Percentiles rank a stretch among this genome's conserved stretches.
These are phyloP conservation scores for Altica lythri DNA, from an alignment of 2,888 invertebrate genomes.

Conservation along the genomic window DNA sequence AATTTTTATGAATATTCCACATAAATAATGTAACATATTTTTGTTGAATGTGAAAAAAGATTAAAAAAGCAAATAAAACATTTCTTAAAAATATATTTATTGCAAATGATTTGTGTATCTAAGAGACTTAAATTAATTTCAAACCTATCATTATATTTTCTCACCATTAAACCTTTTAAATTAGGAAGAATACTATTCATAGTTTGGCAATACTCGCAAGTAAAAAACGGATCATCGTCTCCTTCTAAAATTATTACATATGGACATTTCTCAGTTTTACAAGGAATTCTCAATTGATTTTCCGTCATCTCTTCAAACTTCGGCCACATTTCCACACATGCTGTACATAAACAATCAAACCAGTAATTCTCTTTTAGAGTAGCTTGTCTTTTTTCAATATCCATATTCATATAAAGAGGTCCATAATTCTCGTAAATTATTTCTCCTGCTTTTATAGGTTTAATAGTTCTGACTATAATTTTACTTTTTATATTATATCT, in stretches of 20 bases:
- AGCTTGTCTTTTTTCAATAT: conserved; percentile 65
- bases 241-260: conserved; percentile 43
- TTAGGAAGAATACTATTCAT: conserved; percentile 45
- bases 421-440: conserved; percentile 88
- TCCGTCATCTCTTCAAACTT: conserved; percentile 72
- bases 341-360: conserved; percentile 80
- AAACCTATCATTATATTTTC: too few relatives aligned
- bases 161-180: conserved; percentile 50
- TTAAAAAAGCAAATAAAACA: too few relatives aligned
- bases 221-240: conserved; percentile 46
- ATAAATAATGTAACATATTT: too few relatives aligned
- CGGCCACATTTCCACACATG: conserved; percentile 81
- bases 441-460: conserved; percentile 72
- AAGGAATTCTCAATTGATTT: conserved; percentile 64
- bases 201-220: conserved; percentile 46
- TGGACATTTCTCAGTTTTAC: conserved; percentile 45
- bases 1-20: too few relatives aligned
- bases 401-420: conserved; percentile 76
- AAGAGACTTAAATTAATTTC: too few relatives aligned
- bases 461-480: conserved; percentile 75
- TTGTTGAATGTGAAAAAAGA: too few relatives aligned
- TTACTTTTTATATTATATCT: conserved; percentile 79
- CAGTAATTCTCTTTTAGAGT: conserved; percentile 75
- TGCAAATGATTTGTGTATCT: too few relatives aligned
- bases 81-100: too few relatives aligned